Percentiles rank a stretch among this genome's conserved stretches.
These are phyloP conservation scores for Tinamus guttatus DNA, from an alignment of 2,113 vertebrate genomes.

Conservation along the genomic window DNA sequence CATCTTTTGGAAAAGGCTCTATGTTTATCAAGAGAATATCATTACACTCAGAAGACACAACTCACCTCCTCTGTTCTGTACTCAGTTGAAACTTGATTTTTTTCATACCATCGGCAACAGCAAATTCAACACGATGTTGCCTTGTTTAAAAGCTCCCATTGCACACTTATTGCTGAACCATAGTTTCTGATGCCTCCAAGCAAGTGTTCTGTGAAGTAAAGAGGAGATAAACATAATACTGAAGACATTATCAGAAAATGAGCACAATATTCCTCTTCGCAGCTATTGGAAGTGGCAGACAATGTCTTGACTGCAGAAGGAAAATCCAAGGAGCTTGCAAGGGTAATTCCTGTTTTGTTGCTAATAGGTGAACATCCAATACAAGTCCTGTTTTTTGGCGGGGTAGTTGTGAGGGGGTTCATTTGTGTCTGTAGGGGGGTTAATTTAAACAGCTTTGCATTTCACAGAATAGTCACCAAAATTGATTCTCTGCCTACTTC, in stretches of 20 bases:
- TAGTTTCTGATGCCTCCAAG: not conserved
- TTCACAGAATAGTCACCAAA: conserved; percentile 60
- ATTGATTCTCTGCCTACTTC: conserved; percentile 77
- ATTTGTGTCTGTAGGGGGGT: not conserved
- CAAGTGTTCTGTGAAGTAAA: not conserved
- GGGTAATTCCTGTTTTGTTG: not conserved
- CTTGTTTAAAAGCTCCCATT: not conserved
- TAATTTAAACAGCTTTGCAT: conserved; percentile 39
- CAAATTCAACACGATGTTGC: not conserved
- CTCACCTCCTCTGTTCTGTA: too few relatives aligned
- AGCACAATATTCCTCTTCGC: not conserved
- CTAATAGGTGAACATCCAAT: conserved; percentile 30
- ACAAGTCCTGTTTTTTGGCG: conserved; percentile 9
- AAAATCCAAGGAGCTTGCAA: conserved; percentile 55
- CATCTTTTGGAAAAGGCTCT: not conserved
- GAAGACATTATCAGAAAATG: conserved; percentile 15
- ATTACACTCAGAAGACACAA: not conserved
- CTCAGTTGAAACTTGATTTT: not conserved
- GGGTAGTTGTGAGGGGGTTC: not conserved
- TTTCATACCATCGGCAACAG: not conserved
- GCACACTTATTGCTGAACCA: not conserved
- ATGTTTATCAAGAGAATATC: accelerated
- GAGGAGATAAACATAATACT: not conserved
- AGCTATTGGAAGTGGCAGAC: conserved; percentile 49
- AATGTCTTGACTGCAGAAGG: not conserved